Conservation (phyloP, 1,140 invertebrate species). For the Nasonia vitripennis region DNA sequence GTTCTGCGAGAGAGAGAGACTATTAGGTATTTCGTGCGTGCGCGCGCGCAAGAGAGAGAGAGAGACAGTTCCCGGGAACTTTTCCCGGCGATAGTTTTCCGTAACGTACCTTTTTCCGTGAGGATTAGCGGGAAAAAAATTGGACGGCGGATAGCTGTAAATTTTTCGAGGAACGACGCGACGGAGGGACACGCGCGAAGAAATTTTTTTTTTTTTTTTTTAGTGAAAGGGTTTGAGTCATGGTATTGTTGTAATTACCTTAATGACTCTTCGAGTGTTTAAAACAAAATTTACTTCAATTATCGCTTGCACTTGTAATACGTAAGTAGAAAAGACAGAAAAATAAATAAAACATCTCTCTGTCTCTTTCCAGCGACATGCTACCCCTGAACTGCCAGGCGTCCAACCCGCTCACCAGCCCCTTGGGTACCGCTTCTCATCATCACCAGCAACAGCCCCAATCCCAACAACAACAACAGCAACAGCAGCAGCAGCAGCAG, state of each 20-base stretch:
- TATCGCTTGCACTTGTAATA: too few relatives aligned
- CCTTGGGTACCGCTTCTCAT: background rate
- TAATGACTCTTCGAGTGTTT: too few relatives aligned
- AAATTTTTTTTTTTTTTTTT: too few relatives aligned
- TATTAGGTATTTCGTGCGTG: too few relatives aligned
- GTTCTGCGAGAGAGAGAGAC: background rate
- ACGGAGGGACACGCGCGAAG: too few relatives aligned
- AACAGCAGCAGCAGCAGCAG: conserved; percentile 39
- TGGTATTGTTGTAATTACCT: too few relatives aligned
- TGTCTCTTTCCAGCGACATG: conserved; percentile 61
- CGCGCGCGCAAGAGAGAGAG: background rate
- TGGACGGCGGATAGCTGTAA: too few relatives aligned
- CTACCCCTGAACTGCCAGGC: conserved; percentile 63
- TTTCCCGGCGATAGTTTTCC: background rate
- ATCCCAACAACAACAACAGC: conserved; percentile 32
- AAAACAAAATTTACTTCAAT: too few relatives aligned
- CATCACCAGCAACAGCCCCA: conserved; percentile 41
- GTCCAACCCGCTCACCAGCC: conserved; percentile 36
- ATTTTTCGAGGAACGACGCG: too few relatives aligned
- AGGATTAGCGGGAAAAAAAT: too few relatives aligned
- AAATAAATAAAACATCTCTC: background rate
- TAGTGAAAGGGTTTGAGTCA: background rate
- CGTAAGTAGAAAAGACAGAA: too few relatives aligned
- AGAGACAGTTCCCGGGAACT: background rate
- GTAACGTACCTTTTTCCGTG: background rate